Percentiles rank a stretch among this genome's conserved stretches.
phyloP scores from a whole-genome alignment of 2,113 vertebrate species.

The Coptodon bakossiorum region DNA sequence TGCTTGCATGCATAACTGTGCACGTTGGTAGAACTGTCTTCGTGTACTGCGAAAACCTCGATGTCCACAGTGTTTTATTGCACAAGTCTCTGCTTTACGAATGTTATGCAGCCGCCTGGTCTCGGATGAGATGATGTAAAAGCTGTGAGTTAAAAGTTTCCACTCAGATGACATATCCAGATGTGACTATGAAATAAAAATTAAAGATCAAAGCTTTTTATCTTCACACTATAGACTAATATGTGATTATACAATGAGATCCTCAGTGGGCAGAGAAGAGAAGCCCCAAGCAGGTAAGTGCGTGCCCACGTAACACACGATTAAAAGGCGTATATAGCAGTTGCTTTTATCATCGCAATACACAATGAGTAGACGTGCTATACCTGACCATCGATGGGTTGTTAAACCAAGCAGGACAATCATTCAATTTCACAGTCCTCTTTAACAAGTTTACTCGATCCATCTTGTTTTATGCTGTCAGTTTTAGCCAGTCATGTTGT shows the following conservation, averaged over 20 bases:
- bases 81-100: constrained; percentile 40
- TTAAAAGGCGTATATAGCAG: background rate
- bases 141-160: background rate
- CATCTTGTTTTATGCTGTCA: background rate
- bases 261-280: background rate
- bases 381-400: background rate
- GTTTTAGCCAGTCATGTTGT: background rate
- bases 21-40: background rate
- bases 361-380: background rate
- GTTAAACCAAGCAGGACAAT: background rate
- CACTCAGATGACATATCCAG: background rate
- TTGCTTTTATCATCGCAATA: background rate
- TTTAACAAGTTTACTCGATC: constrained; percentile 1
- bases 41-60: background rate
- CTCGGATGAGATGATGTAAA: background rate
- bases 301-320: background rate
- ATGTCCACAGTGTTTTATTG: constrained; percentile 48
- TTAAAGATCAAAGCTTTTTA: background rate
- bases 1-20: constrained; percentile 48
- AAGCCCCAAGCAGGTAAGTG: background rate
- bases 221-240: background rate
- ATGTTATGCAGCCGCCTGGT: background rate
- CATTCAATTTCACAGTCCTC: background rate
- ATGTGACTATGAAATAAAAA: background rate
- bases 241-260: background rate